These are phyloP conservation scores for Lutjanus argentimaculatus DNA, from an alignment of 2,797 vertebrate species.

Conservation along the genomic window DNA sequence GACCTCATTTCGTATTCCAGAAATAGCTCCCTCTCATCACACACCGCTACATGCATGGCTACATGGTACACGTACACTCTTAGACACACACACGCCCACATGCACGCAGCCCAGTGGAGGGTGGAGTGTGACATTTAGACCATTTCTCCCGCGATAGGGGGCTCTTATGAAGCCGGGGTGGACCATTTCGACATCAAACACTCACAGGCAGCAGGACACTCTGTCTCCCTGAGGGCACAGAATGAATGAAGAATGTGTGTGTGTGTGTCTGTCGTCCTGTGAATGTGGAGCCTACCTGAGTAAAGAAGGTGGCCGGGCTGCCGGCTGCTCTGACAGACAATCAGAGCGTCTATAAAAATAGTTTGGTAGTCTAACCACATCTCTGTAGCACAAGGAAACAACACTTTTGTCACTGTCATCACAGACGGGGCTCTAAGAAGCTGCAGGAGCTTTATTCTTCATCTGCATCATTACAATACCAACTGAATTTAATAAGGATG, in stretches of 20 bases:
- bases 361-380: constrained; percentile 5
- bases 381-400: background rate
- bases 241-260: constrained; percentile 38
- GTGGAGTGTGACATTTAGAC: constrained; percentile 79
- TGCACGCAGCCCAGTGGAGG: constrained; percentile 37
- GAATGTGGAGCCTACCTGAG: constrained; percentile 44
- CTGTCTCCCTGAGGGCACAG: constrained; percentile 49
- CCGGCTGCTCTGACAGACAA: constrained; percentile 42
- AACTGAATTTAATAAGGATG: constrained; percentile 13
- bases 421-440: constrained; percentile 8
- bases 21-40: constrained; percentile 72
- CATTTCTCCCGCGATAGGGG: constrained; percentile 58
- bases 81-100: background rate
- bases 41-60: constrained; percentile 48
- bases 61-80: constrained; percentile 42
- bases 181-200: constrained; percentile 78
- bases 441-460: constrained; percentile 19
- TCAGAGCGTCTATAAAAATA: constrained; percentile 38
- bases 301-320: constrained; percentile 19
- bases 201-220: constrained; percentile 63
- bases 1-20: constrained; percentile 77
- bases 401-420: constrained; percentile 24
- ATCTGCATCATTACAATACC: constrained; percentile 14
- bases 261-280: constrained; percentile 17
- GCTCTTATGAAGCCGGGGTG: constrained; percentile 66